A percentile compares a stretch with the other conserved stretches of the same genome.
phyloP scores from a whole-genome alignment of 2,113 vertebrate species.

The Propithecus coquereli region DNA sequence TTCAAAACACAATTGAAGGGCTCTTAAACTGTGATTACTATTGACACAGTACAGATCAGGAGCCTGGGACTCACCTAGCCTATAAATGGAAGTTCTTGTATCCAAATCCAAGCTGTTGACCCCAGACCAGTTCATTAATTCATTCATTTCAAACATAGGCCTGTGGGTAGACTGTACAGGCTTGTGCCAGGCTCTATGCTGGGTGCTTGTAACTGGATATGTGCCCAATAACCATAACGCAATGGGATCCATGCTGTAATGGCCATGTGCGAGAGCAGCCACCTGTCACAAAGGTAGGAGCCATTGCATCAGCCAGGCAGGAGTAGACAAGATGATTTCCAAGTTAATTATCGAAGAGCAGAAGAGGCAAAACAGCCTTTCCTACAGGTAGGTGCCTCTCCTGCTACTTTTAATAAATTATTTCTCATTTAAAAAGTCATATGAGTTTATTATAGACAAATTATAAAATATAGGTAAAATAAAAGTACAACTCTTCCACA shows the following conservation, averaged over 20 bases:
- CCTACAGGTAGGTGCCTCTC: not conserved
- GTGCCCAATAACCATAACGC: not conserved
- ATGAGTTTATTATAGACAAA: not conserved
- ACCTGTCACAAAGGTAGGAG: not conserved
- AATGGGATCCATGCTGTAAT: not conserved
- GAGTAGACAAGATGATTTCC: not conserved
- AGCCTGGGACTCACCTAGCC: not conserved
- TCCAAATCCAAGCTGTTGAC: not conserved
- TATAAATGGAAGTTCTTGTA: not conserved
- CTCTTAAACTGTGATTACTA: not conserved
- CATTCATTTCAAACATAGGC: not conserved
- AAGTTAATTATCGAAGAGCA: not conserved
- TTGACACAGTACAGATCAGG: not conserved
- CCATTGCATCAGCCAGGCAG: constrained; percentile 45
- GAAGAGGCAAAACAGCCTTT: not conserved
- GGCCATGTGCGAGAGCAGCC: not conserved
- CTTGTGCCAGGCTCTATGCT: not conserved
- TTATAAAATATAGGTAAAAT: not conserved
- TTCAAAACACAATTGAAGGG: not conserved
- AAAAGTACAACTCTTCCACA: not conserved
- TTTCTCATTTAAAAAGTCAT: constrained; percentile 16
- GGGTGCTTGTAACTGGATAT: not conserved
- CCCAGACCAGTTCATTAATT: not conserved
- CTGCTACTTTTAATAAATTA: not conserved
- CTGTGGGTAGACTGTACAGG: not conserved